A percentile compares a stretch with the other conserved stretches of the same genome.
These are phyloP conservation scores for Coleophora deauratella DNA, from an alignment of 2,888 invertebrate genomes.

Conservation along the genomic window DNA sequence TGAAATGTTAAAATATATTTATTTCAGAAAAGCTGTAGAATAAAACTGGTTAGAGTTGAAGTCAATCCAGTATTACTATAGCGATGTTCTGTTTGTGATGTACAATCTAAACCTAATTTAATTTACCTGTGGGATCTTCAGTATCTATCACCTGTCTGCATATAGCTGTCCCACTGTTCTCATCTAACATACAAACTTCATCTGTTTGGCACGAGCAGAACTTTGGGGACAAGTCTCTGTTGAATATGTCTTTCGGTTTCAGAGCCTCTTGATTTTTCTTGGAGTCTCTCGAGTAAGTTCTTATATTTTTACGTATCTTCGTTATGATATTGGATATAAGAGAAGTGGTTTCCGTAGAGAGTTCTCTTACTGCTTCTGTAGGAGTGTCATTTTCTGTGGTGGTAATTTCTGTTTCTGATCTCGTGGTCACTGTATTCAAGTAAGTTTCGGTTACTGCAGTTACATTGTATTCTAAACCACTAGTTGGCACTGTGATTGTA, in stretches of 20 bases:
- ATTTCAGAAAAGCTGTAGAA: too few species aligned
- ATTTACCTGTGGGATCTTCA: constrained; percentile 74
- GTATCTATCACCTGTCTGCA: constrained; percentile 69
- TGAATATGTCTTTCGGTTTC: constrained; percentile 48
- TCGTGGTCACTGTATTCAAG: constrained; percentile 30
- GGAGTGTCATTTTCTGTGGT: constrained; percentile 29
- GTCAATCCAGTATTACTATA: too few species aligned
- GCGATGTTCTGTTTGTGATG: too few species aligned
- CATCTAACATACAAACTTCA: constrained; percentile 78
- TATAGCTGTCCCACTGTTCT: constrained; percentile 72
- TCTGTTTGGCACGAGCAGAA: constrained; percentile 70
- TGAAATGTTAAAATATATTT: too few species aligned
- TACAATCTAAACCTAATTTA: too few species aligned
- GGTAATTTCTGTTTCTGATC: constrained; percentile 20
- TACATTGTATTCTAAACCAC: constrained; percentile 40
- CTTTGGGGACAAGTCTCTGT: constrained; percentile 50
- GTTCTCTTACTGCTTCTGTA: constrained; percentile 21
- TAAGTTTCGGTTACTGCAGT: constrained; percentile 43
- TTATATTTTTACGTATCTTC: constrained; percentile 61
- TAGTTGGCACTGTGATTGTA: constrained; percentile 65
- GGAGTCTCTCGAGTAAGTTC: constrained; percentile 50
- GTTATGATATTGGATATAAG: constrained; percentile 39
- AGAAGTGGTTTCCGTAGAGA: constrained; percentile 33
- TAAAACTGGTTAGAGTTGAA: too few species aligned
- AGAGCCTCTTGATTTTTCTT: constrained; percentile 31